These are phyloP conservation scores for Aphelenchoides fujianensis DNA, from an alignment of 1,140 invertebrate genomes.

Conservation along the genomic window DNA sequence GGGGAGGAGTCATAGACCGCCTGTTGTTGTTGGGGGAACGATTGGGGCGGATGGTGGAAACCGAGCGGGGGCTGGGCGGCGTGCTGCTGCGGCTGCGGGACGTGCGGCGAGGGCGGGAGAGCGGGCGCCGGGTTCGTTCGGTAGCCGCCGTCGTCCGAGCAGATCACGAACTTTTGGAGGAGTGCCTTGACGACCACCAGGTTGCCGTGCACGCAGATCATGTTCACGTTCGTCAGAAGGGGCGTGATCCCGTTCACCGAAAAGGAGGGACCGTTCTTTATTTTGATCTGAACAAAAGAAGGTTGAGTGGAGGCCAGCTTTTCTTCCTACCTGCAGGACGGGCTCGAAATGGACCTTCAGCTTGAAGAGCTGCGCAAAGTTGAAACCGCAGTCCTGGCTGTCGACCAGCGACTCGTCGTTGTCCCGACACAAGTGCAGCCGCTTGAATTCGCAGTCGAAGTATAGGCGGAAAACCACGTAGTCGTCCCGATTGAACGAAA, in stretches of 20 bases:
- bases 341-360: neutral
- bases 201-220: constrained; percentile 13
- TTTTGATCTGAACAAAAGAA: constrained; percentile 11
- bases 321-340: neutral
- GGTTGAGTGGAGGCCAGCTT: too few relatives aligned
- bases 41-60: too few relatives aligned
- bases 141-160: neutral
- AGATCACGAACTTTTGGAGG: neutral
- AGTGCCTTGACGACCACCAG: neutral
- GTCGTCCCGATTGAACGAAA: constrained; percentile 1
- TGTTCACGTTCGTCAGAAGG: neutral
- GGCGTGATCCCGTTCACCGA: neutral
- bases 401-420: neutral
- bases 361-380: constrained; percentile 1
- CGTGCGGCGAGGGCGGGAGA: neutral
- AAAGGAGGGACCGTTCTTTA: constrained; percentile 3
- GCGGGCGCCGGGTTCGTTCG: too few relatives aligned
- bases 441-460: neutral
- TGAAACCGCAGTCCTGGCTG: neutral
- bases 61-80: too few relatives aligned
- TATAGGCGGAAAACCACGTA: neutral
- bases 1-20: too few relatives aligned
- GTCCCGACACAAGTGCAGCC: neutral
- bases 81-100: neutral
- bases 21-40: too few relatives aligned